Base-by-base conservation (phyloP, 2,888 invertebrate genomes). In the Stramonita haemastoma region DNA sequence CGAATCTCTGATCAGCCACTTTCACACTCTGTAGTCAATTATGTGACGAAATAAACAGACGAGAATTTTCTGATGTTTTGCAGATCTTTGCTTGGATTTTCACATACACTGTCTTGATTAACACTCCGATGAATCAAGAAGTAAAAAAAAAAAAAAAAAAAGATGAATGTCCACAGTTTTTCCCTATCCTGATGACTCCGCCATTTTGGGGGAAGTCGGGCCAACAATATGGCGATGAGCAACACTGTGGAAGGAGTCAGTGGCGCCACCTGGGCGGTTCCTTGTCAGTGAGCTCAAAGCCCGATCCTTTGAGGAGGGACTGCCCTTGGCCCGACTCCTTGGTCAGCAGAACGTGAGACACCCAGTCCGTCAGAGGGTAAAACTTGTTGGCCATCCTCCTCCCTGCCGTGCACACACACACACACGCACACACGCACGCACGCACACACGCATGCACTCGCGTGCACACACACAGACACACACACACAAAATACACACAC, bases 341-440 rank as follows among this genome's bases (percentile, higher is more conserved):
- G 13, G 4, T 83, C 46, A 36, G 22, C 36, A 83, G 46, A 26
- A 83, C 11, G 46, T 83, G 81, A 5, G 36, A 46, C 36, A 83
- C 81, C 81, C 81, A 83, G 81, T 83, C 81, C 6, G 81, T 83
- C 81, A 83, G 36, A 36, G 81, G 81, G 81, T 46, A 83, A 46
- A 83, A 83, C 22, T 19, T 46, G 81, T 83, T 83, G 81, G 81
- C 81, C 81, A 83, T 83, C 36, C 81, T 19, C 6, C 26, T 83
- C 46, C 81, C 81, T 83, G 46, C 15, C 13, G 8, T n/a, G n/a
- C 73, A 73, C 73, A 73, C 73, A 73, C 73, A 73, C 73, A 73
- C 73, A 73, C 73, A 73, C 73, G n/a, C 73, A n/a, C 73, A 73
- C 73, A n/a, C 2, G 1, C n/a, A n/a, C n/a, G n/a, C n/a, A n/a